Percentiles rank a stretch among this genome's conserved stretches.
phyloP scores from a whole-genome alignment of 2,797 vertebrate genomes.

The Fratercula arctica region DNA sequence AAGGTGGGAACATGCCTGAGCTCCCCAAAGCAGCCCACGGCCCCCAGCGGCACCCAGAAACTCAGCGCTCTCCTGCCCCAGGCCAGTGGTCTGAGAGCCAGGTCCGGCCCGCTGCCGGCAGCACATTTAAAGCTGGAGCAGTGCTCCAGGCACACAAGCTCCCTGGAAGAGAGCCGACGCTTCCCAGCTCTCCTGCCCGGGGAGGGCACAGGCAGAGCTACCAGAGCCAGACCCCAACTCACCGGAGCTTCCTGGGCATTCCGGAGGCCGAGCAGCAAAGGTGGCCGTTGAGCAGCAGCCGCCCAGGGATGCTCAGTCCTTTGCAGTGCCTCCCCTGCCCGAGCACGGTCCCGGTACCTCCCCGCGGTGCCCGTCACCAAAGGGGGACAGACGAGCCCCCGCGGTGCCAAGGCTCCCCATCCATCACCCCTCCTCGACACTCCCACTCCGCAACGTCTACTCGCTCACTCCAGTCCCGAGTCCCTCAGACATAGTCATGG shows the following conservation, averaged over 20 bases:
- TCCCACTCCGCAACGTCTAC: neutral
- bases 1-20: fast-evolving
- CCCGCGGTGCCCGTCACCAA: neutral
- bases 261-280: fast-evolving
- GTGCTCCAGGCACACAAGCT: neutral
- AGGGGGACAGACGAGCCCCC: constrained; percentile 8
- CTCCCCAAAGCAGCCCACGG: neutral
- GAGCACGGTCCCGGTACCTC: neutral
- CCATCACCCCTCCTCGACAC: neutral
- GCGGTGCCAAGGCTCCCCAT: neutral
- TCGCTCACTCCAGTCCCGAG: constrained; percentile 41
- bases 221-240: neutral
- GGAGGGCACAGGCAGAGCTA: neutral
- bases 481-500: constrained; percentile 46
- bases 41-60: neutral
- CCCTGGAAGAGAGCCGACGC: fast-evolving
- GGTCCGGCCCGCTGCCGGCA: fast-evolving
- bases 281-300: neutral
- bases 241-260: constrained; percentile 54
- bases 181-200: fast-evolving
- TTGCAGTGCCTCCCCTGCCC: neutral
- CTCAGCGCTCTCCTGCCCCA: neutral
- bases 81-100: neutral
- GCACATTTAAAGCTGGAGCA: fast-evolving
- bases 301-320: neutral